phyloP scores from a whole-genome alignment of 1,140 invertebrate genomes.

The Drosophila albomicans region DNA sequence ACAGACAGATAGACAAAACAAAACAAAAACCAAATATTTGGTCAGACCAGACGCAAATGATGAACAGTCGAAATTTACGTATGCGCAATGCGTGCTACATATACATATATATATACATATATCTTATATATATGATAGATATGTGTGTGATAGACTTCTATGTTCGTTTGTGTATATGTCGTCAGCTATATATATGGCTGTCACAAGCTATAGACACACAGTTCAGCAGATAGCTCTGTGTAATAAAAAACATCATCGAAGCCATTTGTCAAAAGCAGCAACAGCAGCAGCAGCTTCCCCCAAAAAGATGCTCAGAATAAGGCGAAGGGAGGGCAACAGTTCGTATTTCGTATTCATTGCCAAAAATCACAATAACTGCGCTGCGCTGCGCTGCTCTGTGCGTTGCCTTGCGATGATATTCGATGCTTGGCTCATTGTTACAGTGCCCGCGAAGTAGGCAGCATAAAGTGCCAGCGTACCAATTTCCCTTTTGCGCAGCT shows the following conservation, averaged over 20 bases:
- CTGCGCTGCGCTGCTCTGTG: slow-evolving; percentile 3
- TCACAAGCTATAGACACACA: slow-evolving; percentile 57
- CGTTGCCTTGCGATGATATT: not conserved
- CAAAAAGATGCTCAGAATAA: slow-evolving; percentile 13
- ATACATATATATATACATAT: slow-evolving; percentile 25
- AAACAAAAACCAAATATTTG: slow-evolving; percentile 63
- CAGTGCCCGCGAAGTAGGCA: slow-evolving; percentile 66
- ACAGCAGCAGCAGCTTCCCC: slow-evolving; percentile 40
- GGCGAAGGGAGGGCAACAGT: not conserved
- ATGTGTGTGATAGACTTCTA: not conserved
- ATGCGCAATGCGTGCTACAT: slow-evolving; percentile 56
- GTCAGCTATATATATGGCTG: slow-evolving; percentile 48
- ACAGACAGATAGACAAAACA: slow-evolving; percentile 23
- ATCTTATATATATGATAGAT: not conserved
- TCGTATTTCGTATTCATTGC: slow-evolving; percentile 81
- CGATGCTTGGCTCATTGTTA: slow-evolving; percentile 51
- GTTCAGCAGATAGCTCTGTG: slow-evolving; percentile 71
- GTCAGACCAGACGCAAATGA: slow-evolving; percentile 51
- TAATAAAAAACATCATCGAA: slow-evolving; percentile 83
- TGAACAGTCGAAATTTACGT: slow-evolving; percentile 67
- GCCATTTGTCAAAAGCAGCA: slow-evolving; percentile 77
- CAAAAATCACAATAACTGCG: slow-evolving; percentile 80
- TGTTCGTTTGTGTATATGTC: slow-evolving; percentile 3
- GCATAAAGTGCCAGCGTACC: slow-evolving; percentile 34
- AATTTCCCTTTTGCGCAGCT: slow-evolving; percentile 20